A percentile compares a stretch with the other conserved stretches of the same genome.
These are phyloP conservation scores for Promerops cafer DNA, from an alignment of 2,113 vertebrate genomes.

Conservation along the genomic window DNA sequence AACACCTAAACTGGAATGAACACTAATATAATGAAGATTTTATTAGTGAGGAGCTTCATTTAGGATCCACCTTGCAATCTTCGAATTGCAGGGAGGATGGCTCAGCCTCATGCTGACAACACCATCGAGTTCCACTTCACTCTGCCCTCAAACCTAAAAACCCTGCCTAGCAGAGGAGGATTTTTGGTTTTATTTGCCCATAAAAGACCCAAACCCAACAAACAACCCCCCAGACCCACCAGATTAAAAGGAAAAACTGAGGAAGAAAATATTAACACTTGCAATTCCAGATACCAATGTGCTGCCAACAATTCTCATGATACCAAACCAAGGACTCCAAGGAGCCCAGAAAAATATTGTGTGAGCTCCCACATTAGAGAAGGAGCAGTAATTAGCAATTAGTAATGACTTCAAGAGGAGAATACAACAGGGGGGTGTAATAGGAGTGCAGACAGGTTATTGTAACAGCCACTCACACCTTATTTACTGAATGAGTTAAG, in stretches of 20 bases:
- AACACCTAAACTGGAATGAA: neutral
- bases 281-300: fast-evolving
- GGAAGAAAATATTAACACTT: neutral
- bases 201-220: neutral
- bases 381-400: neutral
- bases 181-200: neutral
- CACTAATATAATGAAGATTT: neutral
- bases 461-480: neutral
- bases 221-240: neutral
- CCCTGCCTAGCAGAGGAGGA: neutral
- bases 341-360: neutral
- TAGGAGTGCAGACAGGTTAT: neutral
- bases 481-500: neutral
- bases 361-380: neutral
- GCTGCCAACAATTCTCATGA: neutral
- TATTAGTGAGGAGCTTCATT: neutral
- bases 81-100: neutral
- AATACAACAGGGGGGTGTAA: neutral
- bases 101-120: neutral
- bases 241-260: neutral
- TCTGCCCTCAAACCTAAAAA: neutral
- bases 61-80: neutral
- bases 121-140: neutral
- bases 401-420: neutral
- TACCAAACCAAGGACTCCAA: neutral